Evolutionary conservation across 2,113 vertebrate species (phyloP).

Genomic region (Rhinichthys klamathensis): DNA sequence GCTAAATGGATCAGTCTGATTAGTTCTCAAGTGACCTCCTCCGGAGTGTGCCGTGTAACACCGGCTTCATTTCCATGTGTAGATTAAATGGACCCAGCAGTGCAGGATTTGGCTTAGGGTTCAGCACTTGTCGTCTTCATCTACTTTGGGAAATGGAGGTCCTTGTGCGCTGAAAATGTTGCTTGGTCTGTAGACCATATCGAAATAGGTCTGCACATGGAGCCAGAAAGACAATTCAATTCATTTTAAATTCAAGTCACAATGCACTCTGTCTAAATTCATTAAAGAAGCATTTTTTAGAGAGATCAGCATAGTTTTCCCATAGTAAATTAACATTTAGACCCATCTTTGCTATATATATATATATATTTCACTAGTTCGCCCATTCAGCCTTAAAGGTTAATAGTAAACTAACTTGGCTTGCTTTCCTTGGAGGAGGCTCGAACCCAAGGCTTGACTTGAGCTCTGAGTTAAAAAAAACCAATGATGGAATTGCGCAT

Average conservation of each 20-base stretch:
- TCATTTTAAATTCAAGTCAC: neutral
- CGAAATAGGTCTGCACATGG: neutral
- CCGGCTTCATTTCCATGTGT: constrained; percentile 56
- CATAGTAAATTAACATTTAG: neutral
- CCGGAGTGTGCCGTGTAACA: constrained; percentile 50
- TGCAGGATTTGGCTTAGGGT: constrained; percentile 67
- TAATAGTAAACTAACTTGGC: too few relatives aligned
- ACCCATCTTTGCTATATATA: too few relatives aligned
- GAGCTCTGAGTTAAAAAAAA: too few relatives aligned
- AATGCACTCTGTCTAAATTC: neutral
- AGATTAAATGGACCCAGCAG: constrained; percentile 69
- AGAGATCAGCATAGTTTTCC: neutral
- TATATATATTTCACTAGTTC: too few relatives aligned
- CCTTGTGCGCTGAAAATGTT: neutral
- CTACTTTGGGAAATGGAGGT: constrained; percentile 65
- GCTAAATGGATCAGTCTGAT: constrained; percentile 69
- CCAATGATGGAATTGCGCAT: too few relatives aligned
- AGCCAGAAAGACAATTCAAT: constrained; percentile 22
- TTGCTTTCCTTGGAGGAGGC: too few relatives aligned
- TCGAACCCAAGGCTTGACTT: too few relatives aligned
- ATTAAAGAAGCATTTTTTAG: neutral
- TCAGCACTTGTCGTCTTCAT: constrained; percentile 70
- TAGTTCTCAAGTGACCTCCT: constrained; percentile 67
- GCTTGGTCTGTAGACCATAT: neutral
- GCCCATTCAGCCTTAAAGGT: too few relatives aligned